These are phyloP conservation scores for Eristalis intricaria DNA, from an alignment of 2,888 invertebrate species.

Conservation along the genomic window DNA sequence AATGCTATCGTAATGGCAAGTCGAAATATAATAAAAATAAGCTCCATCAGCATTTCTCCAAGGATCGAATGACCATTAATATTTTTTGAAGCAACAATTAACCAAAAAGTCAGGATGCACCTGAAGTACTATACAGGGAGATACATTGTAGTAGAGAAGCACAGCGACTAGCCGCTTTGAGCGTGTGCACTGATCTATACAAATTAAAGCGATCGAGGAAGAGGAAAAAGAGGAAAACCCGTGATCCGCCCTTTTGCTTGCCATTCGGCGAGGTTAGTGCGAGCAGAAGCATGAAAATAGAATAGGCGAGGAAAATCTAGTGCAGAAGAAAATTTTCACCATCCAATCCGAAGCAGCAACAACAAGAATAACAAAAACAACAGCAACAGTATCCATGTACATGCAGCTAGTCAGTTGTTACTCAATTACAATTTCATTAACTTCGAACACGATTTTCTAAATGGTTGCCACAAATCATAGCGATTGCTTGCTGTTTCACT, in stretches of 20 bases:
- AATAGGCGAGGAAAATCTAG: conserved; percentile 60
- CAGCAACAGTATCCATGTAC: conserved; percentile 30
- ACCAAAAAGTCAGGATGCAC: background rate
- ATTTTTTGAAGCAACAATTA: conserved; percentile 61
- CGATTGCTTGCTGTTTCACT: conserved; percentile 77
- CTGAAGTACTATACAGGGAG: background rate
- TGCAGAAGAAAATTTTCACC: conserved; percentile 48
- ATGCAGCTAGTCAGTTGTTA: conserved; percentile 75
- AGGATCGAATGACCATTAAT: conserved; percentile 42
- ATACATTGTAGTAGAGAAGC: no score
- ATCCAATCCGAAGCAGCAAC: background rate
- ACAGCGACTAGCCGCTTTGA: conserved; percentile 35
- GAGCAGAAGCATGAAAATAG: conserved; percentile 21
- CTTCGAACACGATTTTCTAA: conserved; percentile 81
- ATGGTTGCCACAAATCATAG: conserved; percentile 81
- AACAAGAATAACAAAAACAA: background rate
- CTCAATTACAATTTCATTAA: conserved; percentile 82
- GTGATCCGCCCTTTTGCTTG: conserved; percentile 4
- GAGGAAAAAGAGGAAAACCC: background rate
- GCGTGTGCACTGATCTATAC: conserved; percentile 62
- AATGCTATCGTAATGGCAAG: conserved; percentile 32
- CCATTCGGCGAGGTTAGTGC: background rate
- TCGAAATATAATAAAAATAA: conserved; percentile 13
- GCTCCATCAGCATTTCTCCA: conserved; percentile 24
- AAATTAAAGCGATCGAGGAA: conserved; percentile 54